Evolutionary conservation across 2,888 invertebrate species (phyloP), one percentile per base, ranked within the genome.

Genomic region (Xanthorhoe spadicearia): DNA sequence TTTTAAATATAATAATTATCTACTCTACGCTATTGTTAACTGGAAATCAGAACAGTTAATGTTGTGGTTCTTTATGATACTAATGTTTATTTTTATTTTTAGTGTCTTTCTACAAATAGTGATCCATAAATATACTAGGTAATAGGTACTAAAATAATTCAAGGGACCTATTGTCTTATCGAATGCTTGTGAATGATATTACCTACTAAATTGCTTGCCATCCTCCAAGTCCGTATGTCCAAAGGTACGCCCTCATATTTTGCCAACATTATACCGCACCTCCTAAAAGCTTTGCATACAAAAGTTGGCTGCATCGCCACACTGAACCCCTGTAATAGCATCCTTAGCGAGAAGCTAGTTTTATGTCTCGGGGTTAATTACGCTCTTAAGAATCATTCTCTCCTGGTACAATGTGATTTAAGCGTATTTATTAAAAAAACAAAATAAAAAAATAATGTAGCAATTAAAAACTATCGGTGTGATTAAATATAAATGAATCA

Each of bases 241-340:
- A 58, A 58, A 64, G 61, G 73, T 75, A 77, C 72, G 61, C 70
- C 72, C 68, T 78, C 76, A 81, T 82, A 82, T 82, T 82, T 81
- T 72, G 75, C 74, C 74, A 62, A 75, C 75, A 82, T 82, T 80
- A 83, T 76, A 76, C 77, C 77, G 77, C 81, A 81, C 80, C 72
- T 70, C 74, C 82, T 83, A 82, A 83, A 83, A 84, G 83, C 77
- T 80, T 79, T 80, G 82, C 80, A 81, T 82, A 79, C 77, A 77
- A 80, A 83, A 84, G 75, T 83, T 67, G 64, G 56, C 59, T 64
- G 69, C 70, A 68, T 68, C 61, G 68, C 68, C 61, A 64, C 66
- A 69, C 64, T 69, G 66, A 66, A 69, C 66, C 61, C 43, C 64
- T 48, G 64, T 69, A 69, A 69, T 69, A 64, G 64, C 64, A 69